Conservation (phyloP, 2,888 invertebrate genomes). For the Autographa pulchrina region DNA sequence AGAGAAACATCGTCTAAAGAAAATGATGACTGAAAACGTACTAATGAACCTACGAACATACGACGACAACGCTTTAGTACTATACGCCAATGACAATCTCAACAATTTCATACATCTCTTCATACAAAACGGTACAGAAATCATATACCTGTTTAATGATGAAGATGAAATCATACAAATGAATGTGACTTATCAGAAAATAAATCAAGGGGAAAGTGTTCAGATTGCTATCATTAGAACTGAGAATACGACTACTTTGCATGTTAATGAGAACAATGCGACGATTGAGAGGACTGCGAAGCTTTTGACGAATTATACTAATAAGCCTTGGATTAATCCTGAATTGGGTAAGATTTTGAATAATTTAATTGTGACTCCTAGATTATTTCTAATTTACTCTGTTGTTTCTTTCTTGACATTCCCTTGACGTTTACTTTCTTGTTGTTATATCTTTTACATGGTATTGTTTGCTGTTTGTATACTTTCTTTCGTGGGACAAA, state of each 20-base stretch:
- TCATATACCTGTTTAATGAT: constrained; percentile 95
- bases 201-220: constrained; percentile 95
- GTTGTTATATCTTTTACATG: too few relatives aligned
- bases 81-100: constrained; percentile 97
- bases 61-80: constrained; percentile 93
- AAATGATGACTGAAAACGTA: constrained; percentile 94
- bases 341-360: constrained; percentile 90
- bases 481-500: too few relatives aligned
- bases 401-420: too few relatives aligned
- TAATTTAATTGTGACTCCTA: background rate
- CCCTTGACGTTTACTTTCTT: too few relatives aligned
- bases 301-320: constrained; percentile 93
- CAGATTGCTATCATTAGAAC: constrained; percentile 96
- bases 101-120: constrained; percentile 98
- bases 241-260: constrained; percentile 92
- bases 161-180: constrained; percentile 94
- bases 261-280: constrained; percentile 94
- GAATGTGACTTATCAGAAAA: constrained; percentile 92
- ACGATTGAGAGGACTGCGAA: constrained; percentile 92
- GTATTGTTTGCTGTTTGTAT: too few relatives aligned
- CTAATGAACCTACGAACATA: constrained; percentile 97
- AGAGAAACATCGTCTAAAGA: constrained; percentile 91
- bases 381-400: background rate
- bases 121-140: constrained; percentile 93
- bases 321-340: constrained; percentile 96